Percentiles rank a stretch among this genome's conserved stretches.
Evolutionary conservation across 1,140 invertebrate species (phyloP).

Genomic region (Tetraneura akinire): DNA sequence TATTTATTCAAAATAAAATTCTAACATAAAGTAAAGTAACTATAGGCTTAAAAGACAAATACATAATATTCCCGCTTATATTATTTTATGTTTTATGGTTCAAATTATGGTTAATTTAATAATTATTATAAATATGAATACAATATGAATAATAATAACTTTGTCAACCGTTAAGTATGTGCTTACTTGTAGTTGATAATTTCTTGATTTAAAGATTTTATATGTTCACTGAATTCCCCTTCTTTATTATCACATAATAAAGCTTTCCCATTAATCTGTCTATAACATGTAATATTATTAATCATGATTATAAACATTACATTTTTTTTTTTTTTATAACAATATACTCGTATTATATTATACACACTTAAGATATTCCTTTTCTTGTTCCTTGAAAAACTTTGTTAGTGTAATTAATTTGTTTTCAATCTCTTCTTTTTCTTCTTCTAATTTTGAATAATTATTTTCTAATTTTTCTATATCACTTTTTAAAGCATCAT

Average conservation of each 20-base stretch:
- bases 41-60: too few species aligned
- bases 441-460: conserved; percentile 7
- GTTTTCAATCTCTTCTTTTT: conserved; percentile 9
- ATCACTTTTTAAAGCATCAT: conserved; percentile 20
- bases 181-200: conserved; percentile 36
- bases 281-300: background rate
- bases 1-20: too few species aligned
- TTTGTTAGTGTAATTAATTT: conserved; percentile 40
- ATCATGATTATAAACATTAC: too few species aligned
- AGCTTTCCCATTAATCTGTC: conserved; percentile 36
- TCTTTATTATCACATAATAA: background rate
- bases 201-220: conserved; percentile 43
- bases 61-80: too few species aligned
- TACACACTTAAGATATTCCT: conserved; percentile 36
- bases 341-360: too few species aligned
- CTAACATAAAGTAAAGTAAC: too few species aligned
- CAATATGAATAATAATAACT: too few species aligned
- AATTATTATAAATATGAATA: background rate
- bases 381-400: conserved; percentile 46
- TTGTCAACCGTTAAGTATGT: too few species aligned
- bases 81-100: too few species aligned
- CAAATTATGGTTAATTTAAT: too few species aligned
- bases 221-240: conserved; percentile 30
- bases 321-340: too few species aligned
- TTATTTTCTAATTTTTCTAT: background rate